Conservation (phyloP, 1,140 invertebrate species). For the Drosophila pruinosa region DNA sequence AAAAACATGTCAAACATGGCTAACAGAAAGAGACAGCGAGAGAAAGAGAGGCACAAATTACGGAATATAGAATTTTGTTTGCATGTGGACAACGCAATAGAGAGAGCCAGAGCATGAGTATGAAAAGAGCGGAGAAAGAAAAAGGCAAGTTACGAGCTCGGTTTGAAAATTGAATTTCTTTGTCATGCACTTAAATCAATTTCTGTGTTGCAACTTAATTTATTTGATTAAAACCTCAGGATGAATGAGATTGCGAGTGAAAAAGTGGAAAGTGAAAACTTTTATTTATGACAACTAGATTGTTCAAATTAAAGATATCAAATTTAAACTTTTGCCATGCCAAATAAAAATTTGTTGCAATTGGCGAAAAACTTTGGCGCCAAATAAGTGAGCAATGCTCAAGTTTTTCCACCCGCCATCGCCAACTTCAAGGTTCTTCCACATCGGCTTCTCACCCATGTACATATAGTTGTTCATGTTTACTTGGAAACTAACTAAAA, state of each 20-base stretch:
- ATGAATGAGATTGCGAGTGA: not conserved
- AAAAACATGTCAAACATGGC: constrained; percentile 48
- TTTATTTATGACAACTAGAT: constrained; percentile 52
- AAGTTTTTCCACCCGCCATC: constrained; percentile 27
- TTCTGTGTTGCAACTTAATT: constrained; percentile 29
- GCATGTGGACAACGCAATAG: constrained; percentile 23
- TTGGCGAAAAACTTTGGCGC: constrained; percentile 64
- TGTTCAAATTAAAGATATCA: constrained; percentile 64
- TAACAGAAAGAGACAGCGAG: not conserved
- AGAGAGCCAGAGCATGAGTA: not conserved
- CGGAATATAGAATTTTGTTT: constrained; percentile 68
- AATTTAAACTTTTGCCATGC: constrained; percentile 46
- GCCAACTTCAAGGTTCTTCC: constrained; percentile 33
- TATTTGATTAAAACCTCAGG: constrained; percentile 7
- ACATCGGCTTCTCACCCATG: constrained; percentile 1
- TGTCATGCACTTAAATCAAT: constrained; percentile 60
- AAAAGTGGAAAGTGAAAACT: constrained; percentile 24
- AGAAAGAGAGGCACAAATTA: constrained; percentile 32
- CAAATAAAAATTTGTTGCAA: constrained; percentile 50
- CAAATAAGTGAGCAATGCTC: constrained; percentile 54
- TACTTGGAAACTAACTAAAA: constrained; percentile 57
- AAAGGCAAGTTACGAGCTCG: constrained; percentile 25
- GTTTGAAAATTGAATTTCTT: constrained; percentile 61
- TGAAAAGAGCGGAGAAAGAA: not conserved
- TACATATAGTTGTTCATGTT: constrained; percentile 42